Conservation (phyloP, 2,113 vertebrate genomes). For the Podarcis raffonei region DNA sequence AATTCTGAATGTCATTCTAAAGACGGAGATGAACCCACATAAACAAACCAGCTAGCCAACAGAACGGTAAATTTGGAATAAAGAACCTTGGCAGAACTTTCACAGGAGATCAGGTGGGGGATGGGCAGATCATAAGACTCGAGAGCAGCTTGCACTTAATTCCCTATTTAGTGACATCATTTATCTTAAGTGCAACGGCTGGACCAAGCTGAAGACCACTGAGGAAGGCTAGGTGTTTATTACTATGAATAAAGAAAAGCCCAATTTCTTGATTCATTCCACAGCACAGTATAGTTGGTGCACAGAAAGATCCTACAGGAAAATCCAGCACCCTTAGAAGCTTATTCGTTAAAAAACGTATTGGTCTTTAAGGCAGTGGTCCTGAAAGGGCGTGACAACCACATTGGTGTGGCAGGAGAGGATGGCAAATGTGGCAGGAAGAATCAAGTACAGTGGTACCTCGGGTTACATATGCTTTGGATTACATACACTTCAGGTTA, state of each 20-base stretch:
- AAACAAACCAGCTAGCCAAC: slow-evolving; percentile 34
- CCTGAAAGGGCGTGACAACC: too few relatives aligned
- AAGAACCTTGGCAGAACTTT: neutral
- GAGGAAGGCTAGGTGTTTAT: neutral
- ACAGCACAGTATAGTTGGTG: slow-evolving; percentile 56
- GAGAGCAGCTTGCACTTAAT: slow-evolving; percentile 1
- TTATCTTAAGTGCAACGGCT: neutral
- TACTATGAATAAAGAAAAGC: neutral
- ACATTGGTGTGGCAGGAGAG: too few relatives aligned
- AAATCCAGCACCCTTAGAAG: neutral
- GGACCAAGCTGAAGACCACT: neutral
- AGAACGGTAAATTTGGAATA: slow-evolving; percentile 35
- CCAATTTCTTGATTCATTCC: slow-evolving; percentile 36
- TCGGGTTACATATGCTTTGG: too few relatives aligned
- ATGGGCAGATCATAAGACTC: neutral
- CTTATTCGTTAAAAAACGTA: neutral
- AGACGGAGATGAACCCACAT: slow-evolving; percentile 43
- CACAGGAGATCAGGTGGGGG: slow-evolving; percentile 33
- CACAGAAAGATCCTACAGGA: slow-evolving; percentile 26
- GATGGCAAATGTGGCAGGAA: too few relatives aligned
- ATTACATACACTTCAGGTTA: too few relatives aligned
- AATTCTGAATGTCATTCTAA: slow-evolving; percentile 72
- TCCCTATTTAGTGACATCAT: neutral
- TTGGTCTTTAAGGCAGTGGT: too few relatives aligned
- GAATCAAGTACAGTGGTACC: too few relatives aligned